phyloP scores from a whole-genome alignment of 2,888 invertebrate genomes.

The Euzophera pinguis region DNA sequence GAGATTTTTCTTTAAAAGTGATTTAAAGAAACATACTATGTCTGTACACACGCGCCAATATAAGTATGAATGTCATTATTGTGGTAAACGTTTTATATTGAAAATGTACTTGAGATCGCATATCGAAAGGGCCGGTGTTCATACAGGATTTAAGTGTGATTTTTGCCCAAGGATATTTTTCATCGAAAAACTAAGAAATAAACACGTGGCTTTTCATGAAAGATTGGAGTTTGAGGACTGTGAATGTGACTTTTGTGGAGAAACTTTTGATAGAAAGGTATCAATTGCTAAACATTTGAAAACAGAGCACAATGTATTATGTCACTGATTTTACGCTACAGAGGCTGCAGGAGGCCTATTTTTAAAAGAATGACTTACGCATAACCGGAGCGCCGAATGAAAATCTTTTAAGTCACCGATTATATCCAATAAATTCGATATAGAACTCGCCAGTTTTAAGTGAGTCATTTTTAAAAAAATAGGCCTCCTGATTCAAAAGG shows the following conservation, averaged over 20 bases:
- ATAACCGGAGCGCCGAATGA: no score
- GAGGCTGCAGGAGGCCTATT: no score
- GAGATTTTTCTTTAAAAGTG: conserved; percentile 18
- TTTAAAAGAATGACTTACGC: no score
- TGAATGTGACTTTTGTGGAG: background rate
- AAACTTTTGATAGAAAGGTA: background rate
- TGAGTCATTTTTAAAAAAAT: no score
- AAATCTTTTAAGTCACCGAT: no score
- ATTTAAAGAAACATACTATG: background rate
- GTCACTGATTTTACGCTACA: background rate
- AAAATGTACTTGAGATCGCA: background rate
- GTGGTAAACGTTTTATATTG: background rate
- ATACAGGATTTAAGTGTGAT: background rate
- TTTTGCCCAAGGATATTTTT: background rate
- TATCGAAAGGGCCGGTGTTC: background rate
- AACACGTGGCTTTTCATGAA: background rate
- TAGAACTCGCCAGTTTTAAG: no score
- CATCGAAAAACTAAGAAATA: background rate
- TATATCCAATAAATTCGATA: no score
- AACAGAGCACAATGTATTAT: background rate
- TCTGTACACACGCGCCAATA: background rate
- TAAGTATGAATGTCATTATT: background rate
- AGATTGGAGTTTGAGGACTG: background rate
- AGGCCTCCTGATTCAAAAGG: no score
- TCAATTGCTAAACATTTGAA: conserved; percentile 2